Evolutionary conservation across 2,113 vertebrate genomes (phyloP), one percentile per base, ranked within the genome.

Genomic region (Cebidichthys violaceus): DNA sequence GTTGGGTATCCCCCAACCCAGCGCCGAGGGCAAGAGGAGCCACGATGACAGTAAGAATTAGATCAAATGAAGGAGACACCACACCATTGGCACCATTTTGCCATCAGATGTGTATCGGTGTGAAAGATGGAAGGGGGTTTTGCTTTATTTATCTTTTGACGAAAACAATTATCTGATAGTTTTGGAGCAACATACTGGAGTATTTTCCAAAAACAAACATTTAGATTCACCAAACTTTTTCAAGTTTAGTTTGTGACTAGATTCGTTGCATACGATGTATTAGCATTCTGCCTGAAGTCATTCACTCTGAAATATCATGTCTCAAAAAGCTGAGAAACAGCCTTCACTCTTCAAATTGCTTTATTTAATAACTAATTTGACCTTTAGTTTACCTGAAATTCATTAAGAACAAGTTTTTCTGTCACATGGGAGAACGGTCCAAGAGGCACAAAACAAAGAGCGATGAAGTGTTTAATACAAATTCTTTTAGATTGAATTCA

Each of bases 21-120:
- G 89, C 31, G 39, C 83, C 0, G 96, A 97, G 27, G 94, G 94
- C 92, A 97, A 97, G 94, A 96, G 96, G 88, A 97, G 95, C 83
- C 95, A 96, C 33, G 96, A 97, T 17, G 96, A 97, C 94, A 96
- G 97, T 98, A 94, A 97, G 97, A 76, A 75, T 84, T 24, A 59
- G 1, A 78, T 65, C 62, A 64, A 22, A 45, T 18, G 17, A 62
- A 41, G 8, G 52, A 64, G 27, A 72, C 31, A 4, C 24, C n/a
- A 20, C 39, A 33, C 1, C 13, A 24, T 14, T 11, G 24, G 39
- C 22, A 2, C 5, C 2, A 39, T 39, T 54, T 67, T 24, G 35
- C 29, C 5, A 29, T 68, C 1, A 72, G 24, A 43, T 17, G 6
- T 45, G 31, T 57, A 20, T 47, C 43, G 33, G 11, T 27, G 8